Evolutionary conservation across 2,113 vertebrate genomes (phyloP).

Genomic region (Boulengerochromis microlepis): DNA sequence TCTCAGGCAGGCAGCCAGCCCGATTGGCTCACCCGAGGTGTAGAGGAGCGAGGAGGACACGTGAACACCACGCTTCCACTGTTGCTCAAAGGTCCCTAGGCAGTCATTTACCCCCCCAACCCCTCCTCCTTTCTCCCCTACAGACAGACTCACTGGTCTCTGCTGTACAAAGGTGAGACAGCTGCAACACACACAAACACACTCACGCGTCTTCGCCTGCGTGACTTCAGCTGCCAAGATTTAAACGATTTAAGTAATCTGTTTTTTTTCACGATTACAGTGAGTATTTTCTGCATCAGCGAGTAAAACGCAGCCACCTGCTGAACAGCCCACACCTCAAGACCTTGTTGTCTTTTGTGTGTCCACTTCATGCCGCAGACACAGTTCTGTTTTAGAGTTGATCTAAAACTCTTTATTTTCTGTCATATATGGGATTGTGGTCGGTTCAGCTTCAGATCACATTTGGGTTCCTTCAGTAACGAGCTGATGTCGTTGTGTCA

Average conservation of each 20-base stretch:
- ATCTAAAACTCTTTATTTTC: neutral
- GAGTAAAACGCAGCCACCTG: neutral
- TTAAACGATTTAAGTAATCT: neutral
- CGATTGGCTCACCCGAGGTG: neutral
- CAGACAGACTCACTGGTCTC: neutral
- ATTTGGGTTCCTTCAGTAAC: neutral
- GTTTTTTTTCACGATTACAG: accelerated
- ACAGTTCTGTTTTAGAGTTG: neutral
- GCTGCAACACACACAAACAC: neutral
- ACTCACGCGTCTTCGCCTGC: neutral
- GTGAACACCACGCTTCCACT: conserved; percentile 11
- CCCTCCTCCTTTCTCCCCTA: neutral
- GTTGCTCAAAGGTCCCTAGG: conserved; percentile 52
- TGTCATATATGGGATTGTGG: neutral
- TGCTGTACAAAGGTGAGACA: conserved; percentile 27
- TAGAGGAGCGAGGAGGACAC: neutral
- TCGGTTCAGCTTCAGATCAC: accelerated
- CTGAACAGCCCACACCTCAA: neutral
- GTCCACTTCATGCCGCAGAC: neutral
- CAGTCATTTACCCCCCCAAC: neutral
- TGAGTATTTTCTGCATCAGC: neutral
- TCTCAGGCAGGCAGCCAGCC: neutral
- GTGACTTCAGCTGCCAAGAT: neutral
- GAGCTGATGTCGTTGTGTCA: neutral
- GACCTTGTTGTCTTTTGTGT: neutral